phyloP scores from a whole-genome alignment of 2,888 invertebrate species.

The Drosophila aldrichi region DNA sequence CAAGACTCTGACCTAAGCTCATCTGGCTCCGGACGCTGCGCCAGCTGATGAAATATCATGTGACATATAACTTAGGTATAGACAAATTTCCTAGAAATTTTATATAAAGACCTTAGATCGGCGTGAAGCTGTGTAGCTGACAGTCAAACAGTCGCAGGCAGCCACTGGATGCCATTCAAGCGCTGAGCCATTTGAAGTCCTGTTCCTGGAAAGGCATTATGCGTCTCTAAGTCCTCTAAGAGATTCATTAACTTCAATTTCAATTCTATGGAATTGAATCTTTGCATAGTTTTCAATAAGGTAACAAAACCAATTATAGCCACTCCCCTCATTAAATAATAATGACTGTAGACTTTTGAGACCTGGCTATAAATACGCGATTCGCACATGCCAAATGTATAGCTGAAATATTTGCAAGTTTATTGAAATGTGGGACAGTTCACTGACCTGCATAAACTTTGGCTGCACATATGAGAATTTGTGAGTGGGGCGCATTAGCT shows the following conservation, averaged over 20 bases:
- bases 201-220: not conserved
- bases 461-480: conserved; percentile 7
- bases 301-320: no score
- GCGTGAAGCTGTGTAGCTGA: not conserved
- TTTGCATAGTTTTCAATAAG: not conserved
- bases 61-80: not conserved
- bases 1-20: conserved; percentile 30
- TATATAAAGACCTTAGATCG: not conserved
- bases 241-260: not conserved
- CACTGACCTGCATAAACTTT: conserved; percentile 19
- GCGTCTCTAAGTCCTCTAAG: no score
- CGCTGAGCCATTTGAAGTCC: conserved; percentile 5
- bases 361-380: not conserved
- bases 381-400: not conserved
- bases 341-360: not conserved
- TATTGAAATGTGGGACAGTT: not conserved
- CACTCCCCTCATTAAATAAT: not conserved
- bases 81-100: not conserved
- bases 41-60: conserved; percentile 23
- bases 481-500: conserved; percentile 5
- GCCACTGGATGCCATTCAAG: not conserved
- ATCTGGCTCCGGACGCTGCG: conserved; percentile 12
- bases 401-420: not conserved
- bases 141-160: not conserved
- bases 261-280: not conserved